A percentile compares a stretch with the other conserved stretches of the same genome.
These are phyloP conservation scores for Trichonephila clavipes DNA, from an alignment of 1,140 invertebrate genomes.

Conservation along the genomic window DNA sequence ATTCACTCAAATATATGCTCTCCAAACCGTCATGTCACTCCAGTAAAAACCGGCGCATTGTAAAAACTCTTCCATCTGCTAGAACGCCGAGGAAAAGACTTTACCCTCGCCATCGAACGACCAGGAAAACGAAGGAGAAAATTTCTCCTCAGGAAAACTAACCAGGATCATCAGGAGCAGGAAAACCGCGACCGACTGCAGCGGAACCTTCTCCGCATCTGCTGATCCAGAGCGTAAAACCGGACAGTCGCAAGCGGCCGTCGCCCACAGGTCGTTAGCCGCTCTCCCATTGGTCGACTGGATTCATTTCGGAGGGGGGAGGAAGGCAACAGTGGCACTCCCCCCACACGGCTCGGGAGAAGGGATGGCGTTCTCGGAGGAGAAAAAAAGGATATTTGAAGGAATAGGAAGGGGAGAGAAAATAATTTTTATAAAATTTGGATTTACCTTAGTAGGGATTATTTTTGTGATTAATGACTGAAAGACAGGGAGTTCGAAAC, in stretches of 20 bases:
- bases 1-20: not conserved
- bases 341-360: not conserved
- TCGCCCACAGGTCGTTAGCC: constrained; percentile 64
- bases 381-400: not conserved
- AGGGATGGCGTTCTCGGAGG: not conserved
- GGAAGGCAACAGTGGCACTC: not conserved
- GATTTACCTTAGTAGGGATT: constrained; percentile 39
- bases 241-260: constrained; percentile 41
- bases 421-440: not conserved
- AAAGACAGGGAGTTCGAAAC: not conserved
- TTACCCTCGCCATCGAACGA: not conserved
- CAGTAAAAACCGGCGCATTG: not conserved
- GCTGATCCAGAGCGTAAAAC: not conserved
- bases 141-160: not conserved
- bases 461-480: constrained; percentile 30
- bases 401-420: not conserved
- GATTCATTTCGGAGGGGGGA: constrained; percentile 13
- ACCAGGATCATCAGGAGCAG: not conserved
- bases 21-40: not conserved
- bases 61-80: not conserved
- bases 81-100: not conserved
- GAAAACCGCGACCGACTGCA: not conserved
- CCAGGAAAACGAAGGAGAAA: not conserved
- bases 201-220: constrained; percentile 53
- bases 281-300: constrained; percentile 58